Evolutionary conservation across 2,797 vertebrate species (phyloP), one percentile per base, ranked within the genome.

Genomic region (Acipenser oxyrinchus): DNA sequence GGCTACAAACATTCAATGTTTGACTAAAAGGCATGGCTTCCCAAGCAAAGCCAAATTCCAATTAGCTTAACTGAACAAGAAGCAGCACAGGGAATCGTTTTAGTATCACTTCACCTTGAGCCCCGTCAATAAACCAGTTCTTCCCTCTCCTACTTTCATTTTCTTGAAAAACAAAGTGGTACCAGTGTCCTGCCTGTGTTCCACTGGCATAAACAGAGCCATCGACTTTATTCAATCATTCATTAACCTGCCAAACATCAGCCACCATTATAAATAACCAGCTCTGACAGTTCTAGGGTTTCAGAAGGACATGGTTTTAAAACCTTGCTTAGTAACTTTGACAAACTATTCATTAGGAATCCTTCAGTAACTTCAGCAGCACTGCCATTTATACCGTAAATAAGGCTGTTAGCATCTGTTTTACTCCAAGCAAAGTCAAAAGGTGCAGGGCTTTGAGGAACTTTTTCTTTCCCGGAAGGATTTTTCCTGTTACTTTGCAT

Each of bases 401-500:
- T 77, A 76, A 70, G 80, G 82, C 82, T 74, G 78, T 81, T 81
- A 86, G 86, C 86, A 87, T 87, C 86, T 88, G 87, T 87, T 84
- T 87, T 83, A 86, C 87, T 87, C 83, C 83, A 85, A 86, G 86
- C 86, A 83, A 86, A 86, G 84, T 84, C 86, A 87, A 86, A 84
- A 88, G 86, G 83, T 83, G 80, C 78, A 74, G 77, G 81, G 78
- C 83, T 85, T 84, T 77, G 73, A 85, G 84, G 82, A 86, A 76
- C 82, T 83, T 79, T 72, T 51, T 15, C 69, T 49, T 73, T 83
- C 85, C 86, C 85, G 74, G 75, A 83, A 87, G 87, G 89, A 87
- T 87, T 85, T 82, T 84, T 80, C 70, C 71, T 86, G 84, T 75
- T 85, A 88, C 86, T 90, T 90, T 91, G 90, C 89, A 92, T 90